Conservation (phyloP, 2,113 vertebrate genomes). For the Terrapene triunguis region DNA sequence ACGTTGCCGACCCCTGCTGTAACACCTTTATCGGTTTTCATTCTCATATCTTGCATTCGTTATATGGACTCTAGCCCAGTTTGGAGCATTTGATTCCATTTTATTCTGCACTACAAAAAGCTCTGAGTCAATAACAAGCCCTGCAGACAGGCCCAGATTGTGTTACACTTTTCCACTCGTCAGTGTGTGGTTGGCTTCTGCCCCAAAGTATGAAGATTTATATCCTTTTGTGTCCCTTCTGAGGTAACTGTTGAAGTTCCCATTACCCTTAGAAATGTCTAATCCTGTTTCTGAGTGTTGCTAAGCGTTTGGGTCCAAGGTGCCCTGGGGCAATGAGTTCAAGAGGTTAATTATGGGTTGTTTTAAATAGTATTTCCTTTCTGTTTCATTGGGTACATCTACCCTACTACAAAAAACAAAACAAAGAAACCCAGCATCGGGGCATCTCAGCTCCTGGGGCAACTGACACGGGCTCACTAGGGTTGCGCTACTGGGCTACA, state of each 20-base stretch:
- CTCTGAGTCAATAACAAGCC: no score
- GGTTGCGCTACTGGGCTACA: no score
- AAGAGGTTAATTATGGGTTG: not conserved
- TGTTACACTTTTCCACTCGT: rapidly evolving
- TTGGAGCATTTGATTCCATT: rapidly evolving
- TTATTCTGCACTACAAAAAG: not conserved
- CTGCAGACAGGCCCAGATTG: rapidly evolving
- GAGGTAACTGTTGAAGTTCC: rapidly evolving
- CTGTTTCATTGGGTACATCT: not conserved
- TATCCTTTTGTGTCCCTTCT: not conserved
- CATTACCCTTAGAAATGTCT: rapidly evolving
- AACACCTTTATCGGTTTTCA: no score
- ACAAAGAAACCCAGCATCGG: no score
- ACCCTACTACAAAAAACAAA: no score
- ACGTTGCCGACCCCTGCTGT: no score
- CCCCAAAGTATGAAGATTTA: not conserved
- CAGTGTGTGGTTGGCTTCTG: rapidly evolving
- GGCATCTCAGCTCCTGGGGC: no score
- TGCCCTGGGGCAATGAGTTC: not conserved
- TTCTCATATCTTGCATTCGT: no score
- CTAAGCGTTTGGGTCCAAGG: not conserved
- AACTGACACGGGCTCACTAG: no score
- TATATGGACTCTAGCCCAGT: not conserved
- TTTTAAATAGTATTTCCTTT: not conserved
- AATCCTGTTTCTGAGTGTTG: not conserved